Evolutionary conservation across 1,140 invertebrate species (phyloP), one percentile per base, ranked within the genome.

Genomic region (Hyles euphorbiae): DNA sequence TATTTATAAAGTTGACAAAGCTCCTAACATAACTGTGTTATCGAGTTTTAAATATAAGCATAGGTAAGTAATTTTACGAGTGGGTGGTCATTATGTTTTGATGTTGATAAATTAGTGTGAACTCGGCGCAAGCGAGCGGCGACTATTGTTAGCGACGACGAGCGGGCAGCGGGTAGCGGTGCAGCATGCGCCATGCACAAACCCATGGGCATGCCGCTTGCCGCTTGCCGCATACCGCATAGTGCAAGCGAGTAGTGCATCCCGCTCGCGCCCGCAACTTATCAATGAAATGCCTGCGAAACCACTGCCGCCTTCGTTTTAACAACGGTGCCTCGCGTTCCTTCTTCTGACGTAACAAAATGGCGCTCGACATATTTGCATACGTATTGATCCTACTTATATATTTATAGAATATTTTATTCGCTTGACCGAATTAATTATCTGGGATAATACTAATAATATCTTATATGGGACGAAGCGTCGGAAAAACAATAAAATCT

Each of bases 201-300:
- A 45, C 61, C 57, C 65, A 74, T 68, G 72, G 68, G 64, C 64
- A 22, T 22, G 22, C 22, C 22, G 22, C 22, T 22, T 22, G 22
- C 22, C 22, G 22, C 22, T 22, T 22, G 22, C 22, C 22, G 22
- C 22, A 22, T 22, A 22, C 22, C 22, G 22, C 22, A 72, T 47
- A 60, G 50, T 54, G 53, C 56, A 58, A 87, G 78, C 76, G 78
- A 79, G 80, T 90, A 87, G 85, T 84, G 83, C 81, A 85, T 89
- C 84, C 81, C 83, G 66, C 78, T 80, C 73, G 63, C 78, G 72
- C 68, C 67, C 70, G 65, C 70, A 68, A 84, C 67, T 88, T 88
- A 88, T 88, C 80, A 88, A 88, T 88, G 81, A 81, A 84, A 88
- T 88, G 83, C 85, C 76, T 83, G 72, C 70, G 72, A 67, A 69